phyloP scores from a whole-genome alignment of 2,888 invertebrate species.

The Biston stratarius region DNA sequence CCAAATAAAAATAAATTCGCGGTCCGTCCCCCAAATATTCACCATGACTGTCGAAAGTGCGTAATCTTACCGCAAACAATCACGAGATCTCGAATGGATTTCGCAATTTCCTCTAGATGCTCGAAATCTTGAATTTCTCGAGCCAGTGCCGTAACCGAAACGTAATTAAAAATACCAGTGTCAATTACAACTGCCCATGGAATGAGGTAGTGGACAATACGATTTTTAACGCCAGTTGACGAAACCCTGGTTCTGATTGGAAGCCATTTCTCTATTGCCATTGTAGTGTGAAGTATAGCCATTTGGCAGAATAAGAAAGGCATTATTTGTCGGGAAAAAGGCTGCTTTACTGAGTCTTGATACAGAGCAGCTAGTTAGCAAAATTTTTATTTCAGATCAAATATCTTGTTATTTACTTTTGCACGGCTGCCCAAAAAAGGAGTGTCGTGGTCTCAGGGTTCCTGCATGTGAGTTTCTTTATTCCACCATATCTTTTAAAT shows the following conservation, averaged over 20 bases:
- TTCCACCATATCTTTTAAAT: too few species aligned
- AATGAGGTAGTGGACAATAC: conserved; percentile 59
- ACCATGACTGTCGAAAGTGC: neutral
- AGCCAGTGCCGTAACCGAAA: conserved; percentile 48
- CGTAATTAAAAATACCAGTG: conserved; percentile 61
- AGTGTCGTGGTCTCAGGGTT: too few species aligned
- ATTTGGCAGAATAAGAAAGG: neutral
- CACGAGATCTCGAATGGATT: conserved; percentile 41
- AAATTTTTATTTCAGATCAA: too few species aligned
- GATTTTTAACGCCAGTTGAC: conserved; percentile 44
- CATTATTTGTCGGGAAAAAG: neutral
- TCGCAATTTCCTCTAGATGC: conserved; percentile 39
- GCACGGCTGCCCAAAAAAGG: too few species aligned
- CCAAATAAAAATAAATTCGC: conserved; percentile 16
- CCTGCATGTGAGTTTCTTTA: too few species aligned
- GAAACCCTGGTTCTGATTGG: conserved; percentile 5
- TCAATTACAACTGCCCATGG: conserved; percentile 52
- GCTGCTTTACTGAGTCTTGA: neutral
- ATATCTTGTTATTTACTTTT: too few species aligned
- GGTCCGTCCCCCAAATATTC: conserved; percentile 31
- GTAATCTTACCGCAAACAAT: conserved; percentile 37
- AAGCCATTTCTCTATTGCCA: neutral
- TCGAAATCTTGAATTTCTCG: conserved; percentile 45
- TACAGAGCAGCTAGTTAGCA: too few species aligned
- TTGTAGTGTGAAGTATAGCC: neutral